These are phyloP conservation scores for Tortricodes alternella DNA, from an alignment of 2,888 invertebrate species.

Conservation along the genomic window DNA sequence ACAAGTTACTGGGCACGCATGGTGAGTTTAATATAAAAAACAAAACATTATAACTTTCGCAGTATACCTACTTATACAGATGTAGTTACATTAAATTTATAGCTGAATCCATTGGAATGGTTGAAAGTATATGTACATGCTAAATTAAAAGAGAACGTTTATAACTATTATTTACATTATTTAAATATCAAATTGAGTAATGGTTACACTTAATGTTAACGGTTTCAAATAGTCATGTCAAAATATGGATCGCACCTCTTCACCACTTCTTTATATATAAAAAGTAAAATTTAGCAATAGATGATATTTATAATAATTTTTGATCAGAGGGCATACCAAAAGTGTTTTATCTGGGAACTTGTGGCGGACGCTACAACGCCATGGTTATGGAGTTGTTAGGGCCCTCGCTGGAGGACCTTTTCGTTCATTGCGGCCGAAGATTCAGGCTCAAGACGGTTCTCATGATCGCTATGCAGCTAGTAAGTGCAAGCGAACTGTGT, in stretches of 20 bases:
- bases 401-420: slow-evolving; percentile 99
- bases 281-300: neutral
- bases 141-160: too few species aligned
- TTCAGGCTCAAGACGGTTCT: slow-evolving; percentile 99
- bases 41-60: too few species aligned
- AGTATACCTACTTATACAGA: too few species aligned
- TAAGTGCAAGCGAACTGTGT: slow-evolving; percentile 78
- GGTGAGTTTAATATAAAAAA: slow-evolving; percentile 89
- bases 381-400: slow-evolving; percentile 99
- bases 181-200: too few species aligned
- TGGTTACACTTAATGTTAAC: neutral
- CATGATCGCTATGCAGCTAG: slow-evolving; percentile 98
- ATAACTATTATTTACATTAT: too few species aligned
- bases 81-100: too few species aligned
- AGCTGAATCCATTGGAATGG: too few species aligned
- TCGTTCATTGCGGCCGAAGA: slow-evolving; percentile 99
- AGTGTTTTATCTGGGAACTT: slow-evolving; percentile 99
- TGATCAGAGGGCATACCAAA: slow-evolving; percentile 98
- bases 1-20: slow-evolving; percentile 98
- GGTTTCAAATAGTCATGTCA: neutral
- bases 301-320: slow-evolving; percentile 47
- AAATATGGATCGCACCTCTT: neutral
- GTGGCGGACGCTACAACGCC: slow-evolving; percentile 99
- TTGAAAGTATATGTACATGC: neutral
- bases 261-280: neutral